Evolutionary conservation across 2,888 invertebrate species (phyloP).

Genomic region (Drosophila villosipedis): DNA sequence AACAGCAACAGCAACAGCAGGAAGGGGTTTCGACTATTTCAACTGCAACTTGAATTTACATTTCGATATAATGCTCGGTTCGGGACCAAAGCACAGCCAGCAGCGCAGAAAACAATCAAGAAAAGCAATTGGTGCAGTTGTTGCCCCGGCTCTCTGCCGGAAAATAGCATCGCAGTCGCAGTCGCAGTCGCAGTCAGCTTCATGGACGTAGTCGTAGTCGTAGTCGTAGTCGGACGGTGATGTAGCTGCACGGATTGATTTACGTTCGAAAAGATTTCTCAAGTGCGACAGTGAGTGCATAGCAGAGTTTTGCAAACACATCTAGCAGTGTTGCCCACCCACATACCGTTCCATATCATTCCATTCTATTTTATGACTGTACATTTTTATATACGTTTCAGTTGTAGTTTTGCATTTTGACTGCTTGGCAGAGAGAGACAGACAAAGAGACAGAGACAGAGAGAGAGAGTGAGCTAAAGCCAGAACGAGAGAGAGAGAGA

Average conservation of each 20-base stretch:
- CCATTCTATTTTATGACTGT: conserved; percentile 27
- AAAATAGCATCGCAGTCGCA: conserved; percentile 22
- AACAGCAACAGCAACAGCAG: not conserved
- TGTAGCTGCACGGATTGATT: conserved; percentile 83
- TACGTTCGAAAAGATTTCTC: conserved; percentile 85
- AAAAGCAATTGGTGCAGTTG: conserved; percentile 67
- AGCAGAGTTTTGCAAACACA: conserved; percentile 39
- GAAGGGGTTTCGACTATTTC: conserved; percentile 46
- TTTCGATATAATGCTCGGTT: conserved; percentile 70
- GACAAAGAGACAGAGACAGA: not conserved
- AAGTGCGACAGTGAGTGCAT: conserved; percentile 73
- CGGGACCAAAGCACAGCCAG: conserved; percentile 18
- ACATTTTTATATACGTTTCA: conserved; percentile 66
- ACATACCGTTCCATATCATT: not conserved
- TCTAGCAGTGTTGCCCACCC: conserved; percentile 1
- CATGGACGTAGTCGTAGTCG: not conserved
- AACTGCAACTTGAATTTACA: conserved; percentile 71
- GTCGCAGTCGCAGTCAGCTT: not conserved
- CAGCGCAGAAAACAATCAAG: conserved; percentile 72
- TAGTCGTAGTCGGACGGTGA: conserved; percentile 60
- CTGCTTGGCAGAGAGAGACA: conserved; percentile 20
- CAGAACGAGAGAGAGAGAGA: too few relatives aligned
- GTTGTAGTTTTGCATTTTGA: conserved; percentile 45
- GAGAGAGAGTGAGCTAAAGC: not conserved
- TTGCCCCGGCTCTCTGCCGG: conserved; percentile 24